A percentile compares a stretch with the other conserved stretches of the same genome.
phyloP scores from a whole-genome alignment of 2,113 vertebrate genomes.

The Chrysochloris asiatica region DNA sequence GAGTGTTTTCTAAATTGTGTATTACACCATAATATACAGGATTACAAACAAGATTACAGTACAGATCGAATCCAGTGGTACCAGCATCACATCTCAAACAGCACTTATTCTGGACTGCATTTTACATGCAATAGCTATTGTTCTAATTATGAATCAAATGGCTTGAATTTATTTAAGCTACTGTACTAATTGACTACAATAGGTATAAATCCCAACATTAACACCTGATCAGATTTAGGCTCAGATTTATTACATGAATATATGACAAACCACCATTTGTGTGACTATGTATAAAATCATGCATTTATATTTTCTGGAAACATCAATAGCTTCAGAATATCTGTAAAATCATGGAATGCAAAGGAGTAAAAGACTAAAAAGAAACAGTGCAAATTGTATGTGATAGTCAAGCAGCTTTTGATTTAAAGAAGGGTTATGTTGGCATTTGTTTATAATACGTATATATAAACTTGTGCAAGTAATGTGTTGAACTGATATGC shows the following conservation, averaged over 20 bases:
- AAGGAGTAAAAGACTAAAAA: slow-evolving; percentile 83
- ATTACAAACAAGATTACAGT: slow-evolving; percentile 92
- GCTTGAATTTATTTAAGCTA: slow-evolving; percentile 87
- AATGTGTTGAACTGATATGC: slow-evolving; percentile 84
- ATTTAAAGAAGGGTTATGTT: slow-evolving; percentile 86
- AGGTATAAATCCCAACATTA: slow-evolving; percentile 86
- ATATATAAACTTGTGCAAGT: slow-evolving; percentile 88
- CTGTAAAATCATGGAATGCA: slow-evolving; percentile 76
- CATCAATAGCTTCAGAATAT: slow-evolving; percentile 82
- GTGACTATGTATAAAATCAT: slow-evolving; percentile 86
- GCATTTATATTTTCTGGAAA: slow-evolving; percentile 85
- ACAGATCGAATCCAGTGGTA: slow-evolving; percentile 89
- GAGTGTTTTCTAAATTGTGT: slow-evolving; percentile 87
- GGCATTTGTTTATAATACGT: slow-evolving; percentile 87
- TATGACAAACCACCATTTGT: slow-evolving; percentile 84
- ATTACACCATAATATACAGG: slow-evolving; percentile 91
- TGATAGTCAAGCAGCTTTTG: slow-evolving; percentile 93
- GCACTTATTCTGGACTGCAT: slow-evolving; percentile 90
- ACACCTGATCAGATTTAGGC: slow-evolving; percentile 85
- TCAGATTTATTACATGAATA: slow-evolving; percentile 84
- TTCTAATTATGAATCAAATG: slow-evolving; percentile 89
- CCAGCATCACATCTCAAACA: slow-evolving; percentile 90
- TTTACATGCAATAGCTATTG: slow-evolving; percentile 91
- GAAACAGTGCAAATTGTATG: slow-evolving; percentile 90
- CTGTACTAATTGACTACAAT: slow-evolving; percentile 88